Conservation (phyloP, 2,888 invertebrate genomes). For the Barypeithes pellucidus region DNA sequence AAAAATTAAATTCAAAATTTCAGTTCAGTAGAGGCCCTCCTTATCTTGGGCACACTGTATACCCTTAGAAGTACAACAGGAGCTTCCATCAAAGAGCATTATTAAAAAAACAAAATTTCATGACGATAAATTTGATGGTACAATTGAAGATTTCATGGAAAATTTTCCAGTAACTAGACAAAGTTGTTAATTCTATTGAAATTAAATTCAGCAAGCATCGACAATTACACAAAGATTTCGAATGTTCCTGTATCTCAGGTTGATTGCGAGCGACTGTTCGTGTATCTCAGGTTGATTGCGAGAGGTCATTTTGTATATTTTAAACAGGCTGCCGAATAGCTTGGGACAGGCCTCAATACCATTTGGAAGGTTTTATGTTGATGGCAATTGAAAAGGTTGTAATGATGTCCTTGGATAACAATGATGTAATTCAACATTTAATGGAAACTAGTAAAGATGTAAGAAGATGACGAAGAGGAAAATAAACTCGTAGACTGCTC, state of each 20-base stretch:
- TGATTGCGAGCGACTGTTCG: not conserved
- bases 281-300: not conserved
- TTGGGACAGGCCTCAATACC: not conserved
- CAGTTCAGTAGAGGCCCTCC: no score
- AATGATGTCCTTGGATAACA: not conserved
- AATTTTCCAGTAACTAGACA: constrained; percentile 19
- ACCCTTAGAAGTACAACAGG: constrained; percentile 7
- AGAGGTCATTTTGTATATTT: constrained; percentile 4
- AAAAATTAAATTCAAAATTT: no score
- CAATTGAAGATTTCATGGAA: not conserved
- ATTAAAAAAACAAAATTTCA: constrained; percentile 2
- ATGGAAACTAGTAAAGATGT: not conserved
- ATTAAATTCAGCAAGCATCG: not conserved
- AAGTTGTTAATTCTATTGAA: not conserved
- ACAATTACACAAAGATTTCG: not conserved
- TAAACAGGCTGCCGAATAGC: not conserved
- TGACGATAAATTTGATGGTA: not conserved
- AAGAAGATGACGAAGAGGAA: no score
- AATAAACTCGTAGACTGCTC: no score
- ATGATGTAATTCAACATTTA: constrained; percentile 9
- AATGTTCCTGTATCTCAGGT: not conserved
- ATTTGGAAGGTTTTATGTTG: constrained; percentile 1
- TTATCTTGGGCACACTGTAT: no score
- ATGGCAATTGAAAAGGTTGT: constrained; percentile 6
- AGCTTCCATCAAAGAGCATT: not conserved